phyloP scores from a whole-genome alignment of 2,888 invertebrate species.

The Dryocosmus kuriphilus region DNA sequence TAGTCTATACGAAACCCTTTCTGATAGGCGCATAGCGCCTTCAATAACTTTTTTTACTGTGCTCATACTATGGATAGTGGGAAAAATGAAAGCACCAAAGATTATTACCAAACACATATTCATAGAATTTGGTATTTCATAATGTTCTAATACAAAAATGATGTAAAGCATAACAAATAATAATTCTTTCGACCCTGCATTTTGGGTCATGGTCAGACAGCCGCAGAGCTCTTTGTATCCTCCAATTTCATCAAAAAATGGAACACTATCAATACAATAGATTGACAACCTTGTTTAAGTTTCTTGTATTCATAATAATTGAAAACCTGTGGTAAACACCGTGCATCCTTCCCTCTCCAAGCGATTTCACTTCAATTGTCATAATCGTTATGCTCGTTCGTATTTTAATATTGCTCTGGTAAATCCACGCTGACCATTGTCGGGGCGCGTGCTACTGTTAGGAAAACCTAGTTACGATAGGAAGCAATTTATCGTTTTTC shows the following conservation, averaged over 20 bases:
- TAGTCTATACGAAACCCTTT: too few relatives aligned
- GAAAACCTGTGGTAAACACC: background rate
- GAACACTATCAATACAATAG: background rate
- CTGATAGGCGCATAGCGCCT: too few relatives aligned
- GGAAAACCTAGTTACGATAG: constrained; percentile 20
- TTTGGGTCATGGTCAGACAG: background rate
- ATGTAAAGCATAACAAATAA: background rate
- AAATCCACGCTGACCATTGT: background rate
- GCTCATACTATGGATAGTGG: too few relatives aligned
- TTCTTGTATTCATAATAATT: background rate
- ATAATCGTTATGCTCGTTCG: background rate
- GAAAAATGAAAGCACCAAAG: too few relatives aligned
- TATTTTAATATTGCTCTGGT: background rate
- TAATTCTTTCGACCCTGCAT: background rate
- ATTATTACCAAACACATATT: too few relatives aligned
- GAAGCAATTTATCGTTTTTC: constrained; percentile 29
- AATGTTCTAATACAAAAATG: background rate
- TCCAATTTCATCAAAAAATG: background rate
- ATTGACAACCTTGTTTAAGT: background rate
- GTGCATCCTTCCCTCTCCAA: constrained; percentile 3
- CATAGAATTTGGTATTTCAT: background rate
- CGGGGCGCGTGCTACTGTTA: background rate
- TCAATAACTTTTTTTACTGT: too few relatives aligned
- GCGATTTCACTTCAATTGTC: background rate
- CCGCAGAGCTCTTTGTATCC: background rate